Conservation (phyloP, 2,888 invertebrate genomes). For the Digitonthophagus gazella region DNA sequence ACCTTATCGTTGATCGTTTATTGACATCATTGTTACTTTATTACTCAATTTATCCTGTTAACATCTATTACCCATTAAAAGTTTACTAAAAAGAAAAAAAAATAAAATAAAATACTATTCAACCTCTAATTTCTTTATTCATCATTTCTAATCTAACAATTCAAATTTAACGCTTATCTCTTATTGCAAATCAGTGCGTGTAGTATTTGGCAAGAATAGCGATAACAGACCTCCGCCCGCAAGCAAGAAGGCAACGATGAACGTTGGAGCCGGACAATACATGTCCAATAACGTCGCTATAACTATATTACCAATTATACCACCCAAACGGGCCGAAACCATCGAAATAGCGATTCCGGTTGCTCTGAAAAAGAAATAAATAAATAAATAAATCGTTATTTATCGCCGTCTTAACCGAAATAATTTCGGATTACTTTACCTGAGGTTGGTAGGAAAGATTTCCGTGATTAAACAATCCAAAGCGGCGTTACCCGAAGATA, state of each 20-base stretch:
- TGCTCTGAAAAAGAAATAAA: constrained; percentile 60
- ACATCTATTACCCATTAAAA: too few relatives aligned
- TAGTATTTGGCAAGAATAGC: constrained; percentile 86
- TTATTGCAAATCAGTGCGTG: constrained; percentile 66
- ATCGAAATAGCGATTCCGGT: constrained; percentile 89
- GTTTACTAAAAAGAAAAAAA: too few relatives aligned
- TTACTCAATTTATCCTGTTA: too few relatives aligned
- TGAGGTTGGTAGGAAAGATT: constrained; percentile 87
- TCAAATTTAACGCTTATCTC: too few relatives aligned
- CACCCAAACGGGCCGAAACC: constrained; percentile 86
- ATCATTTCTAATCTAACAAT: too few relatives aligned
- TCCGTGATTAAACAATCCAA: constrained; percentile 91
- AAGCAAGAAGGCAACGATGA: constrained; percentile 82
- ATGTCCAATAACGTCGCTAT: constrained; percentile 84
- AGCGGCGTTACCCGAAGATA: constrained; percentile 86
- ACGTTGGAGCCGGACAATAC: constrained; percentile 89
- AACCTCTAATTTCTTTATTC: too few relatives aligned
- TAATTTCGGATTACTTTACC: constrained; percentile 56
- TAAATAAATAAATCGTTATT: too few relatives aligned
- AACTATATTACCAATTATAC: constrained; percentile 84
- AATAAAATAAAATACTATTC: too few relatives aligned
- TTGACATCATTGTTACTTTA: too few relatives aligned
- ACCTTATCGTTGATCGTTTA: too few relatives aligned
- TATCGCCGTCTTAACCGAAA: too few relatives aligned
- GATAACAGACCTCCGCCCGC: constrained; percentile 86